Base-by-base conservation (phyloP, 2,113 vertebrate genomes). In the Diphyllodes magnificus region DNA sequence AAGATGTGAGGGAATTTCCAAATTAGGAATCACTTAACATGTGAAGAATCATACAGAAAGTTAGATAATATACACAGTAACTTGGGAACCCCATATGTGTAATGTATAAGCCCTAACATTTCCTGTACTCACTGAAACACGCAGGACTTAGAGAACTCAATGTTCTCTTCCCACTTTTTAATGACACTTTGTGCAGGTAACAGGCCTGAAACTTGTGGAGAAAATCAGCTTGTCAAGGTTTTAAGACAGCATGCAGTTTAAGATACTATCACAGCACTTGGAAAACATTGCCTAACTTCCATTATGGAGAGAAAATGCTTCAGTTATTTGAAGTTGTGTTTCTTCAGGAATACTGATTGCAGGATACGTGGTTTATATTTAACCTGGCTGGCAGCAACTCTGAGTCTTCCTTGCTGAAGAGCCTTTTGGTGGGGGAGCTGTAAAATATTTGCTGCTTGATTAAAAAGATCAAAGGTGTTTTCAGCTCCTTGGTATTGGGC, bases 311-410 rank as follows among this genome's bases (percentile, higher is more conserved):
- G 22, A 47, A 71, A 86, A 88, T 42, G 69, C 73, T 92, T 86
- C 65, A 79, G 86, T 92, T 90, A 66, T 23, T 68, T 68, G 40
- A 78, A 78, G 68, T 6, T 89, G 90, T 93, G 44, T 78, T 92
- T 78, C 89, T 78, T 84, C 69, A 64, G 56, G 71, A 86, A 39
- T 50, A 81, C 57, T 42, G 61, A 65, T 61, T 88, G 65, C 78
- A 72, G 85, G 75, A 53, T 64, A 76, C 0, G 0, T 80, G 79
- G 94, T 96, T 96, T 93, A 97, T 97, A 24, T 97, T 96, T 95
- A 96, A 96, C 95, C 59, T 70, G 68, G 10, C 64, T 95, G 82
- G 90, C 86, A 90, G 68, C 76, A 86, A 4, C 44, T 80, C 64
- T 61, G 85, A 33, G 9, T 53, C 80, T 70, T 77, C n/a, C 59